These are phyloP conservation scores for Pristiophorus japonicus DNA, from an alignment of 2,113 vertebrate species.

Conservation along the genomic window DNA sequence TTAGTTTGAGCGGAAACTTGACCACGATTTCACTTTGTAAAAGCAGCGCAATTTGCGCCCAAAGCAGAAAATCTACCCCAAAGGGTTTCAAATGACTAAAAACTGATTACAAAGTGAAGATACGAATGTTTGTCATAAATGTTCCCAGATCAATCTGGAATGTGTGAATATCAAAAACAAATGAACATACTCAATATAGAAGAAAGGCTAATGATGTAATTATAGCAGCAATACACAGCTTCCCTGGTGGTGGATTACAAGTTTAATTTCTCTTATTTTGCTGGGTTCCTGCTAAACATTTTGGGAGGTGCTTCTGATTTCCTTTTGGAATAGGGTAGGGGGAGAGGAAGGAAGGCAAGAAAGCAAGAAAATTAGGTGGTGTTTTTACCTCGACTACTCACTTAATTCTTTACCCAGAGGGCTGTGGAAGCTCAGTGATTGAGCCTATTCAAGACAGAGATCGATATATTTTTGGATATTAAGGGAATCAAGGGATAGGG, in stretches of 20 bases:
- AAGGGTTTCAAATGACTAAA: not conserved
- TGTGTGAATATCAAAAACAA: not conserved
- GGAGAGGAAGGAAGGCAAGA: not conserved
- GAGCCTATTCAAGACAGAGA: too few relatives aligned
- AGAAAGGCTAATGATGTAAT: not conserved
- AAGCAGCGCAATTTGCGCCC: not conserved
- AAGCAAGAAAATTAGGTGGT: not conserved
- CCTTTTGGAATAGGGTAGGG: not conserved
- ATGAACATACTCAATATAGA: not conserved
- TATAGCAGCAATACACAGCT: not conserved
- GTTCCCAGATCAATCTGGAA: not conserved
- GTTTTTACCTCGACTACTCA: not conserved
- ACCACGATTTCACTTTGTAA: not conserved
- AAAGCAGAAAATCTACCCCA: not conserved
- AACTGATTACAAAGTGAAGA: not conserved
- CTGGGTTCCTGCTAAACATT: not conserved
- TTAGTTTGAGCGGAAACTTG: too few relatives aligned
- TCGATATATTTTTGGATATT: too few relatives aligned
- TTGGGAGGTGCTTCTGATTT: not conserved
- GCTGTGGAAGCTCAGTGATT: too few relatives aligned
- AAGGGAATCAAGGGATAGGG: too few relatives aligned
- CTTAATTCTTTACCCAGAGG: too few relatives aligned
- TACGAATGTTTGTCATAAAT: not conserved
- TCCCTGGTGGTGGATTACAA: not conserved
- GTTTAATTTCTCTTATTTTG: not conserved